phyloP scores from a whole-genome alignment of 37 sponge, comb jelly and placozoan species.

The Ianthella basta region DNA sequence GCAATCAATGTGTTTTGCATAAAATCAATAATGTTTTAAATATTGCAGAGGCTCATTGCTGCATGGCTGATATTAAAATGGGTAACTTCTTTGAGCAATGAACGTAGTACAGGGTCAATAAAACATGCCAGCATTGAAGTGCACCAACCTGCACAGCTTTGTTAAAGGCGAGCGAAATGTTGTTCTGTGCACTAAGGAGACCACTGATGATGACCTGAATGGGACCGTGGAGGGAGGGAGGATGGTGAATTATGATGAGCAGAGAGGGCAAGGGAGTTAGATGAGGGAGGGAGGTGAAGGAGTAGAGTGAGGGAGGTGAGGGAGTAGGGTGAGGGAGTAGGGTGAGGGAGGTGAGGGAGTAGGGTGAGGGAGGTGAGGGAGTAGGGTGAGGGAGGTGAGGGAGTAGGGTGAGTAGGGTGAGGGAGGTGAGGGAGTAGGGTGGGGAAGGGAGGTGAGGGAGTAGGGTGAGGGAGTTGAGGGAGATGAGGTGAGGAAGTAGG shows the following conservation, averaged over 20 bases:
- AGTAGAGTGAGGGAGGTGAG: no score
- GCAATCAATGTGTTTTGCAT: no score
- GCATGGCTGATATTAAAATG: no score
- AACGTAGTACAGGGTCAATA: no score
- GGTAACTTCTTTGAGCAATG: no score
- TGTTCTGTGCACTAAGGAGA: slow-evolving; percentile 77
- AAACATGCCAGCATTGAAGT: neutral
- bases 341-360: neutral
- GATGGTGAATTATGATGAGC: neutral
- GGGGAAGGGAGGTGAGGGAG: neutral
- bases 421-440: neutral
- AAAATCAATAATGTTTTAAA: no score
- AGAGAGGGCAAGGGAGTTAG: neutral
- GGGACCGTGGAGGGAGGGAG: neutral
- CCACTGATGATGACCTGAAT: slow-evolving; percentile 74
- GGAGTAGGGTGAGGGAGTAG: neutral
- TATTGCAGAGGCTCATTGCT: no score
- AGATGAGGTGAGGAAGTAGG: neutral
- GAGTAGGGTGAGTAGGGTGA: no score
- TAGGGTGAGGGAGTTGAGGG: neutral
- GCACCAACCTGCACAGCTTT: slow-evolving; percentile 59
- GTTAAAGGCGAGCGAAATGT: slow-evolving; percentile 54
- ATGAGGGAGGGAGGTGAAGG: no score
- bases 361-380: neutral
- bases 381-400: neutral